Percentiles rank a stretch among this genome's conserved stretches.
These are phyloP conservation scores for Agriopis aurantiaria DNA, from an alignment of 2,888 invertebrate species.

Conservation along the genomic window DNA sequence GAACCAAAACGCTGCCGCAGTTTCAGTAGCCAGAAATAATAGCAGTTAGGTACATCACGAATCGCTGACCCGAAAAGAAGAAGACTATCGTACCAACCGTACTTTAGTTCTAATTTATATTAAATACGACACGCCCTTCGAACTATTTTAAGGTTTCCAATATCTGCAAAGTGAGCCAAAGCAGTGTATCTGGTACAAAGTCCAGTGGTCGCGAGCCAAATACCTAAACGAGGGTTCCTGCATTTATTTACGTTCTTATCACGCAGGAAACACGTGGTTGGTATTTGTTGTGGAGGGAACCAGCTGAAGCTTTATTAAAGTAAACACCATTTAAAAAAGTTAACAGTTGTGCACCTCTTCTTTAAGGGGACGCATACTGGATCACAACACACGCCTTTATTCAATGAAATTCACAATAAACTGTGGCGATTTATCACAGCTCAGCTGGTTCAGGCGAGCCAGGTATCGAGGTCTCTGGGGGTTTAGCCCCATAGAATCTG, in stretches of 20 bases:
- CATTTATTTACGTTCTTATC: conserved; percentile 49
- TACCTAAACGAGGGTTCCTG: conserved; percentile 44
- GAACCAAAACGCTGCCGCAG: no score
- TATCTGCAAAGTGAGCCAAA: conserved; percentile 44
- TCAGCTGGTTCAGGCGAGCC: no score
- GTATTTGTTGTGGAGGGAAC: background rate
- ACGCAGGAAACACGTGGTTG: conserved; percentile 47
- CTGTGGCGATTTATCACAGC: no score
- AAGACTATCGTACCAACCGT: background rate
- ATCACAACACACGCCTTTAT: no score
- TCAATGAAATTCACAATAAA: no score
- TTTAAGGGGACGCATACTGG: no score
- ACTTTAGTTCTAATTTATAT: background rate
- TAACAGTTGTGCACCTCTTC: background rate
- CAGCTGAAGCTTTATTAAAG: background rate
- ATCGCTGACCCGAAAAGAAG: no score
- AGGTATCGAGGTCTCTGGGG: no score
- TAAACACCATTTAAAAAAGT: background rate
- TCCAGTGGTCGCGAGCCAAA: conserved; percentile 52
- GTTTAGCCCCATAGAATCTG: no score
- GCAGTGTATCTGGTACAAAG: conserved; percentile 40
- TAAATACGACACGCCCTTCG: conserved; percentile 14
- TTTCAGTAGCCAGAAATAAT: no score
- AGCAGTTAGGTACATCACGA: no score
- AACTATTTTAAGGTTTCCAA: conserved; percentile 26